These are phyloP conservation scores for Balanococcus diminutus DNA, from an alignment of 2,888 invertebrate species.

Conservation along the genomic window DNA sequence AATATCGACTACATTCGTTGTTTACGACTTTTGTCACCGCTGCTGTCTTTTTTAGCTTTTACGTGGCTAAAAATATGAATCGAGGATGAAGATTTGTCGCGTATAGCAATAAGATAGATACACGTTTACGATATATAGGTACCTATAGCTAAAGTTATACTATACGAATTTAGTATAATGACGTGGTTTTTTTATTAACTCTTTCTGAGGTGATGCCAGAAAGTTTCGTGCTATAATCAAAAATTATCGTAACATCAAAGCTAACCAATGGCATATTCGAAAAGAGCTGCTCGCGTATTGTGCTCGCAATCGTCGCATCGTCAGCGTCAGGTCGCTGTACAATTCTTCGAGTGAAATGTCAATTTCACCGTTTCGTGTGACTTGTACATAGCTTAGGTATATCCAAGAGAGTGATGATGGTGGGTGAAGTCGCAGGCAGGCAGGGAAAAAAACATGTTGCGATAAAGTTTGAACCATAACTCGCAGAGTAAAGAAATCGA, in stretches of 20 bases:
- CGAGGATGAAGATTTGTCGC: neutral
- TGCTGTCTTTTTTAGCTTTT: slow-evolving; percentile 12
- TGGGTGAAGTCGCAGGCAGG: neutral
- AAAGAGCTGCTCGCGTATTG: neutral
- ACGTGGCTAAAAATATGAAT: slow-evolving; percentile 24
- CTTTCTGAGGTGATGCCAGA: slow-evolving; percentile 1
- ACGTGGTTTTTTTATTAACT: neutral
- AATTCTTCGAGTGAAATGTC: neutral
- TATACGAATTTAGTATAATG: neutral
- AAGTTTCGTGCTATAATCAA: neutral
- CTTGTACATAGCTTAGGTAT: neutral
- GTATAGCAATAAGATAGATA: neutral
- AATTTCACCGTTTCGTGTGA: neutral
- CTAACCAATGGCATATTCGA: neutral
- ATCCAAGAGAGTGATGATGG: neutral
- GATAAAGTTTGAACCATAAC: neutral
- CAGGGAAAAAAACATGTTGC: neutral
- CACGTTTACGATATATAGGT: slow-evolving; percentile 27
- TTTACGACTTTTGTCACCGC: slow-evolving; percentile 43
- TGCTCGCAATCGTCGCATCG: too few relatives aligned
- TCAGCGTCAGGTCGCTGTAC: neutral
- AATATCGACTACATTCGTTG: slow-evolving; percentile 54
- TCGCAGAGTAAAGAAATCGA: neutral
- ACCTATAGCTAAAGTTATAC: too few relatives aligned
- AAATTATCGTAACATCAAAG: slow-evolving; percentile 12